Conservation (phyloP, 2,113 vertebrate species). For the Dipodomys spectabilis region DNA sequence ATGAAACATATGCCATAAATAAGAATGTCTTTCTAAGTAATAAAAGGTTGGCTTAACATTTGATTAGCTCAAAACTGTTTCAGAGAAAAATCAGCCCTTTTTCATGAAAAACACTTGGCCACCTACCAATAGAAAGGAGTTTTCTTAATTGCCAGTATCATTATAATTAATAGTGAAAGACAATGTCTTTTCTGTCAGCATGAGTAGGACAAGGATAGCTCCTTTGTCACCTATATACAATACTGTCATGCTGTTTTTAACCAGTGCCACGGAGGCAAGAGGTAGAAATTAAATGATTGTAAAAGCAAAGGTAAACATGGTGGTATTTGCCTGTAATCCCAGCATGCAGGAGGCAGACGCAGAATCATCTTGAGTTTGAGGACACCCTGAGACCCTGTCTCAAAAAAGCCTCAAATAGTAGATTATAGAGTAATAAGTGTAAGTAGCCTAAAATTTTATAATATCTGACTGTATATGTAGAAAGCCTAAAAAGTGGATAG, state of each 20-base stretch:
- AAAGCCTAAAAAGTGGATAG: background rate
- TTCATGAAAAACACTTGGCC: background rate
- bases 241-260: background rate
- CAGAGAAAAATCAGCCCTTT: background rate
- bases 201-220: background rate
- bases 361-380: no score
- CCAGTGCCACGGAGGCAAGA: background rate
- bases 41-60: background rate
- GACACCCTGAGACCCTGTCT: no score
- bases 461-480: background rate
- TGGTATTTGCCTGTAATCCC: no score
- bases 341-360: no score
- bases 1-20: background rate
- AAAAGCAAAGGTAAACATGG: background rate
- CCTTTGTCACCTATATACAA: background rate
- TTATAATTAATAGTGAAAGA: background rate
- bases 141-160: background rate
- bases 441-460: background rate
- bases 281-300: background rate
- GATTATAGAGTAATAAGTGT: background rate
- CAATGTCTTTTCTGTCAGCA: background rate
- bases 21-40: background rate
- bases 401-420: background rate
- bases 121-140: background rate
- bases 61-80: slow-evolving; percentile 2